phyloP scores from a whole-genome alignment of 2,888 invertebrate species.

The Therioaphis trifolii region DNA sequence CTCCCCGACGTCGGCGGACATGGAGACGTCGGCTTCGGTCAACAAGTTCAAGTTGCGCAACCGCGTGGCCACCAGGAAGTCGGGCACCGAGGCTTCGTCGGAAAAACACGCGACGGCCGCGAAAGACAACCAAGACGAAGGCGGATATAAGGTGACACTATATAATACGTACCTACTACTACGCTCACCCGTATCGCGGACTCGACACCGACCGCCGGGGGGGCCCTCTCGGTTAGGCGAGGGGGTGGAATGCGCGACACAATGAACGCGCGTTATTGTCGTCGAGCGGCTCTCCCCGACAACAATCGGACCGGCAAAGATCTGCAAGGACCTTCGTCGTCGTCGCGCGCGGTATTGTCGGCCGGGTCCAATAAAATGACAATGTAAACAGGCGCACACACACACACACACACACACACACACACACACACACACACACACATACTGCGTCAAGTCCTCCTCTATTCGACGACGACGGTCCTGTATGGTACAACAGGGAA shows the following conservation, averaged over 20 bases:
- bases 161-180: too few relatives aligned
- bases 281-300: too few relatives aligned
- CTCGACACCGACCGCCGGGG: too few relatives aligned
- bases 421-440: too few relatives aligned
- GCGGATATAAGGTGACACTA: conserved; percentile 77
- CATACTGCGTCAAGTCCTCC: too few relatives aligned
- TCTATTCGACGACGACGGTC: conserved; percentile 32
- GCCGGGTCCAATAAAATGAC: background rate
- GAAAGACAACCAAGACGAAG: conserved; percentile 75
- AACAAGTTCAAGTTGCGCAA: conserved; percentile 76
- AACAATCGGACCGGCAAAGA: conserved; percentile 24
- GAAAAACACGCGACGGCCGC: conserved; percentile 69
- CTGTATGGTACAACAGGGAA: background rate
- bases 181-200: too few relatives aligned
- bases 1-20: conserved; percentile 73
- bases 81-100: conserved; percentile 63
- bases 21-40: conserved; percentile 76
- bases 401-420: too few relatives aligned
- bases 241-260: too few relatives aligned
- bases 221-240: background rate
- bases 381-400: background rate
- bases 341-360: background rate
- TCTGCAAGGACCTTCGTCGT: conserved; percentile 36
- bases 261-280: background rate
- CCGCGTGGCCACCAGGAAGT: conserved; percentile 68